A percentile compares a stretch with the other conserved stretches of the same genome.
These are phyloP conservation scores for Cryptocheilus praepositus DNA, from an alignment of 2,888 invertebrate species.

Conservation along the genomic window DNA sequence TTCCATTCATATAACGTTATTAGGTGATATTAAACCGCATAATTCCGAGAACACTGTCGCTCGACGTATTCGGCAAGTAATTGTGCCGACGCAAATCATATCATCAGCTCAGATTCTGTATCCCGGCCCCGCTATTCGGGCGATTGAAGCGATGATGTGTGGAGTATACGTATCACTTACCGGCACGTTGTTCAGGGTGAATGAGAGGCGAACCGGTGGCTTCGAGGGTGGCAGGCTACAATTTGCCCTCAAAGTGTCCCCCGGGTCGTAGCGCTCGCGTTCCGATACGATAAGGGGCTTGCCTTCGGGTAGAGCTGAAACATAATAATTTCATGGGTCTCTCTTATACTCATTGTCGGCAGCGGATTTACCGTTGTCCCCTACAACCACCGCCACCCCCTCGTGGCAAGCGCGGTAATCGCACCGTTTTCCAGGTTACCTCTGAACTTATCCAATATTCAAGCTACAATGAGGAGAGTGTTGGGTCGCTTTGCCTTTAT, in stretches of 20 bases:
- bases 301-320: constrained; percentile 83
- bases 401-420: constrained; percentile 38
- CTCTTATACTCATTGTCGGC: constrained; percentile 35
- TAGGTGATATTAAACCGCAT: too few relatives aligned
- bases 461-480: constrained; percentile 35
- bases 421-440: constrained; percentile 41
- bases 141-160: constrained; percentile 3
- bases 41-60: too few relatives aligned
- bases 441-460: constrained; percentile 50
- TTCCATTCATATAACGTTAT: too few relatives aligned
- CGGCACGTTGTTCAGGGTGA: constrained; percentile 86
- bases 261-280: constrained; percentile 84
- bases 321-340: constrained; percentile 63
- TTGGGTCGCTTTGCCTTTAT: constrained; percentile 31
- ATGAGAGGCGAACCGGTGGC: constrained; percentile 84
- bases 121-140: not conserved
- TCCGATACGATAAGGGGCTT: constrained; percentile 84
- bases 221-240: constrained; percentile 87
- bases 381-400: not conserved
- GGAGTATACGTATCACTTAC: constrained; percentile 77
- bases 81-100: too few relatives aligned
- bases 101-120: not conserved
- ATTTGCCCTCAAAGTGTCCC: constrained; percentile 85
- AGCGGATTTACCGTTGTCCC: constrained; percentile 17
- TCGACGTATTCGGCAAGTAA: too few relatives aligned